Conservation (phyloP, 1,140 invertebrate genomes). For the Pentalonia nigronervosa region DNA sequence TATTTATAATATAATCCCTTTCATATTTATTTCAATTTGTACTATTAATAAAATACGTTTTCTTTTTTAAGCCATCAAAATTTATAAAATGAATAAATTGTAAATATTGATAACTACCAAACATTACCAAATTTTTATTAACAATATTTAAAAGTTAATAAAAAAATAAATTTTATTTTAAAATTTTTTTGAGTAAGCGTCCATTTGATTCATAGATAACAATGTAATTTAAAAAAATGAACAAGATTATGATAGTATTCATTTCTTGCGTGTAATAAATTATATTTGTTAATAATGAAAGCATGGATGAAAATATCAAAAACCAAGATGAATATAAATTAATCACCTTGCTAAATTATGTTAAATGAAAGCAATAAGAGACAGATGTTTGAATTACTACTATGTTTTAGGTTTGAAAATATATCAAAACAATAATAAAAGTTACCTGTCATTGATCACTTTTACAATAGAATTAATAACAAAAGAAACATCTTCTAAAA, state of each 20-base stretch:
- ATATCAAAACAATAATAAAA: not conserved
- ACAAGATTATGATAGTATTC: not conserved
- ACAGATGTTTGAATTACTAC: not conserved
- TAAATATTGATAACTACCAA: no score
- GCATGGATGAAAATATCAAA: no score
- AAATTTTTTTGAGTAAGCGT: no score
- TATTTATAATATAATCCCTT: no score
- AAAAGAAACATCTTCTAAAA: conserved; percentile 45
- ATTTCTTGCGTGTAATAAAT: not conserved
- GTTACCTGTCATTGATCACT: conserved; percentile 27
- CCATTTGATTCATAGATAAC: no score
- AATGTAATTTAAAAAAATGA: not conserved
- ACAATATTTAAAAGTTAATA: no score
- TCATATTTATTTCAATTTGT: no score
- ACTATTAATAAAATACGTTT: no score
- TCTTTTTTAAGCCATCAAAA: no score
- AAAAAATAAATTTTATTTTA: no score
- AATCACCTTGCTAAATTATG: not conserved
- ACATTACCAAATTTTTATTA: no score
- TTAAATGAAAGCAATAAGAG: not conserved
- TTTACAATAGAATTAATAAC: conserved; percentile 18
- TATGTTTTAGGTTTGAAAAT: not conserved
- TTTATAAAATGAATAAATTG: no score
- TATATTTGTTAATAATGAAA: not conserved
- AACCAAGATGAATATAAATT: not conserved